A percentile compares a stretch with the other conserved stretches of the same genome.
Evolutionary conservation across 2,113 vertebrate genomes (phyloP).

Genomic region (Oncorhynchus gorbuscha): DNA sequence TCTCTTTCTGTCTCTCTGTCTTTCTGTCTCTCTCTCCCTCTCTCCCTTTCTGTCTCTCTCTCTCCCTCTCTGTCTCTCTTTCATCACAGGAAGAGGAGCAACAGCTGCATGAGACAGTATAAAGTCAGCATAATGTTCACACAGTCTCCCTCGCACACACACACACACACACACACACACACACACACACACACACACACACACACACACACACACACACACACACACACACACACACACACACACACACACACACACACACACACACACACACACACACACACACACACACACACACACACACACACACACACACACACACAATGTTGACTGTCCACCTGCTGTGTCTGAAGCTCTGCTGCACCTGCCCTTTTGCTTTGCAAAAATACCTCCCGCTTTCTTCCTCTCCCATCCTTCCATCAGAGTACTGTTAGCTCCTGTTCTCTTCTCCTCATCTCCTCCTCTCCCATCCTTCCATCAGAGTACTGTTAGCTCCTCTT

Average conservation of each 20-base stretch:
- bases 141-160: too few species aligned
- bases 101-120: slow-evolving; percentile 7
- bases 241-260: not conserved
- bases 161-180: slow-evolving; percentile 4
- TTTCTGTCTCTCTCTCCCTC: not conserved
- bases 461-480: too few species aligned
- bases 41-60: too few species aligned
- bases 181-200: not conserved
- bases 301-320: not conserved
- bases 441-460: too few species aligned
- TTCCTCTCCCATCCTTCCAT: not conserved
- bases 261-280: slow-evolving; percentile 1
- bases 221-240: not conserved
- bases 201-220: not conserved
- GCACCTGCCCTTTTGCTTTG: not conserved
- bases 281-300: too few species aligned
- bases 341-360: slow-evolving; percentile 5
- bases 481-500: too few species aligned
- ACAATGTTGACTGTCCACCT: not conserved
- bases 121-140: slow-evolving; percentile 7
- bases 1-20: slow-evolving; percentile 14
- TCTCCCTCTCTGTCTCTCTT: slow-evolving; percentile 6
- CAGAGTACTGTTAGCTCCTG: too few species aligned
- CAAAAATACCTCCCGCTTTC: not conserved
- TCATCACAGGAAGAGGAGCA: slow-evolving; percentile 28